phyloP scores from a whole-genome alignment of 2,888 invertebrate genomes.

The Penaeus monodon region DNA sequence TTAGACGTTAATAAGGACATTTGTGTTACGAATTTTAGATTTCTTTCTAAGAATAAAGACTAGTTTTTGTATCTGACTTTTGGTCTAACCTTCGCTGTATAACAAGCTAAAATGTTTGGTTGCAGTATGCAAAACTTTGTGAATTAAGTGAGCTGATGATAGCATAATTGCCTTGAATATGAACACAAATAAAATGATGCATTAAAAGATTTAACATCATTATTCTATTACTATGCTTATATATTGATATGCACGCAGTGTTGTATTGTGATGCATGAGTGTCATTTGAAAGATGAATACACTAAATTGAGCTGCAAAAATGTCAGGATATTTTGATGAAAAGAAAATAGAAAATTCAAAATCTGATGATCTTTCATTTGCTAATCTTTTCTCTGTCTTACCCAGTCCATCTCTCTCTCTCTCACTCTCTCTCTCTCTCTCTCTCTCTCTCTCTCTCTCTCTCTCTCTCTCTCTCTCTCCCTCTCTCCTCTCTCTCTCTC shows the following conservation, averaged over 20 bases:
- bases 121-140: background rate
- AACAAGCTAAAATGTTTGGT: background rate
- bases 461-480: background rate
- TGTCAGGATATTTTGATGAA: too few species aligned
- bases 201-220: too few species aligned
- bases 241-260: too few species aligned
- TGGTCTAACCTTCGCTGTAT: slow-evolving; percentile 4
- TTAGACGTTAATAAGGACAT: slow-evolving; percentile 56
- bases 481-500: background rate
- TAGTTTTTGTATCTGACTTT: slow-evolving; percentile 58
- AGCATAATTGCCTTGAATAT: too few species aligned
- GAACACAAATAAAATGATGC: too few species aligned
- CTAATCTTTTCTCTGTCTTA: background rate
- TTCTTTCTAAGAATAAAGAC: slow-evolving; percentile 62
- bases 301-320: too few species aligned
- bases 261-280: too few species aligned
- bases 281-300: too few species aligned
- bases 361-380: background rate
- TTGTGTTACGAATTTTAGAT: slow-evolving; percentile 57
- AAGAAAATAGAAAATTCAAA: background rate
- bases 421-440: slow-evolving; percentile 4
- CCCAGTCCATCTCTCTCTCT: background rate
- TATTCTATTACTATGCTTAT: too few species aligned
- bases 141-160: background rate
- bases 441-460: background rate